A percentile compares a stretch with the other conserved stretches of the same genome.
phyloP scores from a whole-genome alignment of 2,113 vertebrate genomes.

The Propithecus coquereli region DNA sequence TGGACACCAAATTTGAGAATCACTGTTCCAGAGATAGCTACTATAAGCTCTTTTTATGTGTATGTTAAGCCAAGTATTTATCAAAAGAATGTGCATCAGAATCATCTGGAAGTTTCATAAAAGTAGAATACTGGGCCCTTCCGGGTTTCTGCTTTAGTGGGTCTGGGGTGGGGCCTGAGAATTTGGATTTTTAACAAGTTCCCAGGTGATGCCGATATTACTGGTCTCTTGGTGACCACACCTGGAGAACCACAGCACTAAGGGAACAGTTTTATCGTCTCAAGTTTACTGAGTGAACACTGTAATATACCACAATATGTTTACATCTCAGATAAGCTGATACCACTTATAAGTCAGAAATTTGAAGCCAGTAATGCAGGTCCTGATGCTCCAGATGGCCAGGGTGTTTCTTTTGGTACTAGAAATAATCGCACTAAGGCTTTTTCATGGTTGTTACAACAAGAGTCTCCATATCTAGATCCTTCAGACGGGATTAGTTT shows the following conservation, averaged over 20 bases:
- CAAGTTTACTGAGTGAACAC: neutral
- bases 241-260: neutral
- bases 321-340: neutral
- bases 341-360: neutral
- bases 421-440: neutral
- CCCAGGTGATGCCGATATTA: neutral
- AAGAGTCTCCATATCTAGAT: neutral
- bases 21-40: neutral
- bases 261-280: neutral
- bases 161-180: neutral
- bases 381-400: neutral
- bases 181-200: conserved; percentile 27
- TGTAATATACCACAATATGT: neutral
- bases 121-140: neutral
- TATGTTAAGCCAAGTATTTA: neutral
- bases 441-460: neutral
- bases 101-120: neutral
- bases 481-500: conserved; percentile 39
- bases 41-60: neutral
- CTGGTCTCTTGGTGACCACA: neutral
- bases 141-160: neutral
- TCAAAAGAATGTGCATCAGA: neutral
- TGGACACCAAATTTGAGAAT: neutral
- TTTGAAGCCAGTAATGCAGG: neutral
- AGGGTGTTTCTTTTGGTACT: neutral